These are phyloP conservation scores for Tretioscincus oriximinensis DNA, from an alignment of 2,113 vertebrate species.

Conservation along the genomic window DNA sequence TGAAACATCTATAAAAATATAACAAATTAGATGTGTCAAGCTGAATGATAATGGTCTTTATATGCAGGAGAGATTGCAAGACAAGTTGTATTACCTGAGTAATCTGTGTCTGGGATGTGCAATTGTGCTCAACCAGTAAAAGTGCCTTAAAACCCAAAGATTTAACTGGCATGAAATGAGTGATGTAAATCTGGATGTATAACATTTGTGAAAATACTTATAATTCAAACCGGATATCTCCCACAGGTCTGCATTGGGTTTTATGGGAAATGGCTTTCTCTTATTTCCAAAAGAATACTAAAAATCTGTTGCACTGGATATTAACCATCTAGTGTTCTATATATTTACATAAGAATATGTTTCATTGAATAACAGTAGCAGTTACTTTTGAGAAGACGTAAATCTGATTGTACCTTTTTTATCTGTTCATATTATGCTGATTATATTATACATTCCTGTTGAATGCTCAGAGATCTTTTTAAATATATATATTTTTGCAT, in stretches of 20 bases:
- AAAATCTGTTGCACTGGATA: too few species aligned
- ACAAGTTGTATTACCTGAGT: conserved; percentile 3
- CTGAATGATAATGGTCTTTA: not conserved
- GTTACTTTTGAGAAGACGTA: too few species aligned
- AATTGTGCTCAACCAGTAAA: conserved; percentile 18
- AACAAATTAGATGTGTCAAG: conserved; percentile 23
- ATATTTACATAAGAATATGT: too few species aligned
- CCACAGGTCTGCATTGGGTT: not conserved
- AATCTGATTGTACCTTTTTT: not conserved
- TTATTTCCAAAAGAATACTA: not conserved
- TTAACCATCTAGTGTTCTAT: too few species aligned
- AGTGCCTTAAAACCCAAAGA: not conserved
- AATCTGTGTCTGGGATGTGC: not conserved
- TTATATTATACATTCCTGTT: not conserved
- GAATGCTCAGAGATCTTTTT: too few species aligned
- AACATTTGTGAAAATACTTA: fast-evolving
- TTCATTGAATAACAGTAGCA: too few species aligned
- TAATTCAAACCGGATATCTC: fast-evolving
- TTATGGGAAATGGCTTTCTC: not conserved
- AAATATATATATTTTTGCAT: not conserved
- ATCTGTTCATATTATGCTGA: not conserved
- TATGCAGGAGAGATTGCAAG: conserved; percentile 31
- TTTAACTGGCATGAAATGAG: conserved; percentile 5
- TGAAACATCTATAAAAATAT: conserved; percentile 34
- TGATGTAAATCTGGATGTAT: conserved; percentile 11